Percentiles rank a stretch among this genome's conserved stretches.
phyloP scores from a whole-genome alignment of 2,113 vertebrate species.

The Passer montanus region DNA sequence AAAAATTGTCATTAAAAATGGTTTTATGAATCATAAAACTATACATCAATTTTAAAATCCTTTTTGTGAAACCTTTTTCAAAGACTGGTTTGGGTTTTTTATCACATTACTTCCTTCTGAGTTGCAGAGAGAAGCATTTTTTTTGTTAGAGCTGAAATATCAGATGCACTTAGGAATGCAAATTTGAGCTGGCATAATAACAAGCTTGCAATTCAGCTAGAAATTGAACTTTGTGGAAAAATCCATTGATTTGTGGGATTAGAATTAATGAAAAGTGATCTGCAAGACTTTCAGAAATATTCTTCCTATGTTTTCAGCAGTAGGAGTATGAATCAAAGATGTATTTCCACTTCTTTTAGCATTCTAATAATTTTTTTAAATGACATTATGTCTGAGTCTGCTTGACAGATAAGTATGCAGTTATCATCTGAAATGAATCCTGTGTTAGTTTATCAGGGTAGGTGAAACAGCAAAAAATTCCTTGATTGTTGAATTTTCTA shows the following conservation, averaged over 20 bases:
- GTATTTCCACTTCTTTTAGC: accelerated
- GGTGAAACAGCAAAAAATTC: background rate
- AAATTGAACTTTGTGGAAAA: background rate
- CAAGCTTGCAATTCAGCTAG: background rate
- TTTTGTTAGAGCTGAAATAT: background rate
- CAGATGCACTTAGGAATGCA: background rate
- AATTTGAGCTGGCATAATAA: background rate
- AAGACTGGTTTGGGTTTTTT: background rate
- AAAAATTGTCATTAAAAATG: background rate
- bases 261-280: background rate
- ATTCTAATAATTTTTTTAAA: background rate
- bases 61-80: background rate
- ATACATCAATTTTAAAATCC: background rate
- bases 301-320: background rate
- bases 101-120: background rate
- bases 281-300: background rate
- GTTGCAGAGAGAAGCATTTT: background rate
- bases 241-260: background rate
- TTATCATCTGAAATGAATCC: background rate
- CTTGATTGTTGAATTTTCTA: background rate
- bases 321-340: background rate
- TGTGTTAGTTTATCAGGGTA: background rate
- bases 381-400: background rate
- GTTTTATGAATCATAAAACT: background rate
- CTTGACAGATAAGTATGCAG: accelerated